Conservation (phyloP, 2,797 vertebrate genomes). For the Cuniculus paca region DNA sequence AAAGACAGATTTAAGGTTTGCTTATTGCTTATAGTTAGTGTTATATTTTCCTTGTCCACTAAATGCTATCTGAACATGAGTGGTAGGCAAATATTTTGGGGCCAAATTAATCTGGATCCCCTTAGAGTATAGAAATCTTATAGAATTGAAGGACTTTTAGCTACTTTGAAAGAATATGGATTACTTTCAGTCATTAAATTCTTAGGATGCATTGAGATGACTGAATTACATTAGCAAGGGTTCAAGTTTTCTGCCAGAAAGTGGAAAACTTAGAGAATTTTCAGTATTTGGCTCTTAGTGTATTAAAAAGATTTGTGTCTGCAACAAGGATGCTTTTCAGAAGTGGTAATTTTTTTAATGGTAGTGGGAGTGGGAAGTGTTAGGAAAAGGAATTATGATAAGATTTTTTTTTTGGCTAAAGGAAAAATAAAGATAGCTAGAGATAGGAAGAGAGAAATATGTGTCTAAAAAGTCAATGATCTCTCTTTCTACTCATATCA, state of each 20-base stretch:
- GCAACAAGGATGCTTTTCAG: slow-evolving; percentile 66
- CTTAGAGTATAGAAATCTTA: slow-evolving; percentile 25
- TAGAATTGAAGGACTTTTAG: slow-evolving; percentile 1
- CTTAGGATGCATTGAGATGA: neutral
- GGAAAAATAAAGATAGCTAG: slow-evolving; percentile 65
- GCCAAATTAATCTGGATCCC: slow-evolving; percentile 36
- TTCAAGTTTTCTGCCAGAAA: neutral
- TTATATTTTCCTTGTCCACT: neutral
- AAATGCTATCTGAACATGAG: neutral
- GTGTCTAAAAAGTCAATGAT: slow-evolving; percentile 65
- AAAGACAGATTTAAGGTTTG: slow-evolving; percentile 3
- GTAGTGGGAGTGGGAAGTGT: slow-evolving; percentile 55
- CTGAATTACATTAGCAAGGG: neutral
- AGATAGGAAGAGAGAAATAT: slow-evolving; percentile 68
- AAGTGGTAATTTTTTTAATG: slow-evolving; percentile 57
- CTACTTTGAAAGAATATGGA: neutral
- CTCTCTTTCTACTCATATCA: slow-evolving; percentile 64
- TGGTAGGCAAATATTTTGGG: slow-evolving; percentile 42
- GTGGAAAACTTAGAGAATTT: neutral
- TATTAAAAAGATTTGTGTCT: slow-evolving; percentile 51
- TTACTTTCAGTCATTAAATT: slow-evolving; percentile 35
- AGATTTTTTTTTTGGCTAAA: slow-evolving; percentile 67
- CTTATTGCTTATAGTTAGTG: neutral
- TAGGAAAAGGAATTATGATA: slow-evolving; percentile 74
- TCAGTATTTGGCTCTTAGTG: slow-evolving; percentile 34